Percentiles rank a stretch among this genome's conserved stretches.
Conservation (phyloP, 2,797 vertebrate species). For the Steatocranus sp. region DNA sequence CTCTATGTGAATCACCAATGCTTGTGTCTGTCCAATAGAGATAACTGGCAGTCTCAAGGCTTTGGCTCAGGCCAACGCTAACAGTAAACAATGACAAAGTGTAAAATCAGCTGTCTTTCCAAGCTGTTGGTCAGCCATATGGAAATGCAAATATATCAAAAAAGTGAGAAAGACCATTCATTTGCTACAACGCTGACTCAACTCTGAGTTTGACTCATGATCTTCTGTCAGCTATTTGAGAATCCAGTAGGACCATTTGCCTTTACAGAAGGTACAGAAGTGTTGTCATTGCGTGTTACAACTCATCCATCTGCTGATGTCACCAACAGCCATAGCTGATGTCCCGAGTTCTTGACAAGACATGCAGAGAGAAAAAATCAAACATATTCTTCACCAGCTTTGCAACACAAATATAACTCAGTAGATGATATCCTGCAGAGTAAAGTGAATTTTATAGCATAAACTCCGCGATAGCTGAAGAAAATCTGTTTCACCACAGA, state of each 20-base stretch:
- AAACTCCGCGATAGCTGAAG: neutral
- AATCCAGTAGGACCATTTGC: neutral
- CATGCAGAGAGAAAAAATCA: neutral
- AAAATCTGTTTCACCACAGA: neutral
- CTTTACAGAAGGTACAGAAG: neutral
- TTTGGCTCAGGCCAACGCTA: neutral
- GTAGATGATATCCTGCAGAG: neutral
- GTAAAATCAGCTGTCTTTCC: conserved; percentile 10
- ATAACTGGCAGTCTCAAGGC: neutral
- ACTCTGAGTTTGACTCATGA: neutral
- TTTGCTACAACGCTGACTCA: neutral
- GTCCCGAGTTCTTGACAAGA: neutral
- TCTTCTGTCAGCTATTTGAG: neutral
- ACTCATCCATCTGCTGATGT: neutral
- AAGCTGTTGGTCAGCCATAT: neutral
- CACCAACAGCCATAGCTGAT: neutral
- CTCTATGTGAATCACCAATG: neutral
- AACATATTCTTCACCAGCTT: neutral
- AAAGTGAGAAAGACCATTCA: neutral
- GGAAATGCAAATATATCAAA: neutral
- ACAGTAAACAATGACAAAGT: conserved; percentile 19
- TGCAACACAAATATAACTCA: conserved; percentile 8
- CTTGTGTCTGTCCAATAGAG: neutral
- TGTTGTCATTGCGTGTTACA: neutral
- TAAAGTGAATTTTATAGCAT: conserved; percentile 18